A percentile compares a stretch with the other conserved stretches of the same genome.
These are phyloP conservation scores for Marcusenius ussheri DNA, from an alignment of 2,113 vertebrate genomes.

Conservation along the genomic window DNA sequence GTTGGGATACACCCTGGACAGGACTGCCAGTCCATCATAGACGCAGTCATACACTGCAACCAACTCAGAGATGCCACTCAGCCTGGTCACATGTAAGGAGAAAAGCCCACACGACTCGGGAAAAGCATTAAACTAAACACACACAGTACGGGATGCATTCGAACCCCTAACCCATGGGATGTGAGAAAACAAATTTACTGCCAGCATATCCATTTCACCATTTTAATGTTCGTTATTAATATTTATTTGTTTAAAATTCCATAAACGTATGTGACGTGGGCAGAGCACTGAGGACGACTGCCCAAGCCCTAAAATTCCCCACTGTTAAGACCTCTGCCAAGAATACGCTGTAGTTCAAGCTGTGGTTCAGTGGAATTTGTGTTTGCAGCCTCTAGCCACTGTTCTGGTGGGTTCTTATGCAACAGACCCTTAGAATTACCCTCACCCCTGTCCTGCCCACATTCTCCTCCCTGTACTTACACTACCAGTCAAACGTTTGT, in stretches of 20 bases:
- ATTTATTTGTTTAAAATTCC: neutral
- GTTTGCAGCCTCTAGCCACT: neutral
- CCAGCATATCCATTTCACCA: neutral
- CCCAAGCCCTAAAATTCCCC: neutral
- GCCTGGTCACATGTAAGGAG: neutral
- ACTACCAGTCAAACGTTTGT: too few species aligned
- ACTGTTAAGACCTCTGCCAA: neutral
- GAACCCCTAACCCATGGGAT: neutral
- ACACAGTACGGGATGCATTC: neutral
- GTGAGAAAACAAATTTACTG: neutral
- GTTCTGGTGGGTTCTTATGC: neutral
- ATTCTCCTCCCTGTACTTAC: neutral
- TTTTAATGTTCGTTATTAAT: neutral
- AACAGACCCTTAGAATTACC: neutral
- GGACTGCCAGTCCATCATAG: neutral
- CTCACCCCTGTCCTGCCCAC: neutral
- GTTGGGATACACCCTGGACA: neutral
- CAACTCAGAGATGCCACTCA: neutral
- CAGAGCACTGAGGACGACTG: neutral
- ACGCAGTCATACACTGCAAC: neutral
- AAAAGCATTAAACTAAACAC: neutral
- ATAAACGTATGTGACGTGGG: neutral
- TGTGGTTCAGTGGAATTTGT: neutral
- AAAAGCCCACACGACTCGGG: neutral
- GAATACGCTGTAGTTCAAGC: neutral